phyloP scores from a whole-genome alignment of 1,140 invertebrate genomes.

The Chironomus tepperi region DNA sequence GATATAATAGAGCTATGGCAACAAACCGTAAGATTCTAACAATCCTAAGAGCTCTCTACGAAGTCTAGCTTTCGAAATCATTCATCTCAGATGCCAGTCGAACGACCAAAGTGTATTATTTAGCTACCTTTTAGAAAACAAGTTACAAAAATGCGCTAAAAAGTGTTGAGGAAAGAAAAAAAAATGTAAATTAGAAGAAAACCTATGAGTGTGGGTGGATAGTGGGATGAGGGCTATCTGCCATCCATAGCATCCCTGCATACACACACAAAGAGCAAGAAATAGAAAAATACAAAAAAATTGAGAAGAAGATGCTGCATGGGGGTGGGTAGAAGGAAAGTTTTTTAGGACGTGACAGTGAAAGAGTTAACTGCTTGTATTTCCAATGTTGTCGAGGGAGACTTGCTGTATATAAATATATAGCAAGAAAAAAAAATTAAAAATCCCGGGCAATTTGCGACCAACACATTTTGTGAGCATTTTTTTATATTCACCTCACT shows the following conservation, averaged over 20 bases:
- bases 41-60: no score
- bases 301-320: neutral
- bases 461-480: neutral
- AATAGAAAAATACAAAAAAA: slow-evolving; percentile 4
- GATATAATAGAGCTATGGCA: no score
- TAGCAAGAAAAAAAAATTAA: neutral
- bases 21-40: no score
- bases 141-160: no score
- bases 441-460: slow-evolving; percentile 11
- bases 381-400: neutral
- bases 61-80: no score
- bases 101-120: no score
- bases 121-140: no score
- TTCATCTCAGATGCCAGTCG: no score
- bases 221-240: neutral
- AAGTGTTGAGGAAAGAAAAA: neutral
- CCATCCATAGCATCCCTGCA: no score
- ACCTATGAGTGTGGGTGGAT: neutral
- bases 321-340: neutral
- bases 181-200: slow-evolving; percentile 18
- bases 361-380: neutral
- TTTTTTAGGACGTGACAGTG: slow-evolving; percentile 18
- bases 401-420: neutral
- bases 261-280: neutral
- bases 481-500: neutral